Percentiles rank a stretch among this genome's conserved stretches.
phyloP scores from a whole-genome alignment of 2,888 invertebrate species.

The Nephrocerus scutellatus region DNA sequence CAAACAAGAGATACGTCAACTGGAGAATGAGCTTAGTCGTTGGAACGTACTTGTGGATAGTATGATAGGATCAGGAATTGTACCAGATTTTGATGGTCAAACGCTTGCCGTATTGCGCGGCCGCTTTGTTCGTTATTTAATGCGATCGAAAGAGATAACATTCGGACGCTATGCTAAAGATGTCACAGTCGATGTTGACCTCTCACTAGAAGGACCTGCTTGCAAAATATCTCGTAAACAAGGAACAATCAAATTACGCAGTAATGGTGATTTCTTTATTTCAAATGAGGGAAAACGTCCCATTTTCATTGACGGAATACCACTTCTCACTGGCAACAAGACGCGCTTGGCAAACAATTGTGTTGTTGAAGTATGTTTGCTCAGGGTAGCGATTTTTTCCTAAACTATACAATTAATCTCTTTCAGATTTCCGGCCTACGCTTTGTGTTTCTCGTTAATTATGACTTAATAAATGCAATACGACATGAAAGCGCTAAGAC shows the following conservation, averaged over 20 bases:
- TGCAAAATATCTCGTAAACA: constrained; percentile 90
- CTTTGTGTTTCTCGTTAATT: constrained; percentile 89
- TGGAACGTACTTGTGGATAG: constrained; percentile 93
- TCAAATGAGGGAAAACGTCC: constrained; percentile 92
- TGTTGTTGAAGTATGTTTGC: constrained; percentile 71
- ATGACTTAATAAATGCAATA: constrained; percentile 82
- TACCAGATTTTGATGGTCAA: constrained; percentile 86
- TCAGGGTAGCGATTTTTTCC: constrained; percentile 2
- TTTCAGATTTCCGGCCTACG: constrained; percentile 72
- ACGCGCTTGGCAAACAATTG: constrained; percentile 88
- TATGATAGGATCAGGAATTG: constrained; percentile 63
- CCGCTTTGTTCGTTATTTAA: constrained; percentile 84
- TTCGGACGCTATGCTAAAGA: constrained; percentile 86
- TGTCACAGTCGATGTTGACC: constrained; percentile 85
- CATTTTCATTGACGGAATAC: constrained; percentile 88
- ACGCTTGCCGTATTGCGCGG: constrained; percentile 89
- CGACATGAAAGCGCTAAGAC: constrained; percentile 82
- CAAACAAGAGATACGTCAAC: constrained; percentile 76
- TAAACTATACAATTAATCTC: not conserved
- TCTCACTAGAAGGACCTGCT: constrained; percentile 88
- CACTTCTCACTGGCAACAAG: constrained; percentile 81
- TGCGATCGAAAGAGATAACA: constrained; percentile 91
- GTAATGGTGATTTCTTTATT: constrained; percentile 91
- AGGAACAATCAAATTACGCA: constrained; percentile 80
- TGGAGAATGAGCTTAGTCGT: constrained; percentile 82